A percentile compares a stretch with the other conserved stretches of the same genome.
Evolutionary conservation across 2,113 vertebrate species (phyloP).

Genomic region (Grantiella picta): DNA sequence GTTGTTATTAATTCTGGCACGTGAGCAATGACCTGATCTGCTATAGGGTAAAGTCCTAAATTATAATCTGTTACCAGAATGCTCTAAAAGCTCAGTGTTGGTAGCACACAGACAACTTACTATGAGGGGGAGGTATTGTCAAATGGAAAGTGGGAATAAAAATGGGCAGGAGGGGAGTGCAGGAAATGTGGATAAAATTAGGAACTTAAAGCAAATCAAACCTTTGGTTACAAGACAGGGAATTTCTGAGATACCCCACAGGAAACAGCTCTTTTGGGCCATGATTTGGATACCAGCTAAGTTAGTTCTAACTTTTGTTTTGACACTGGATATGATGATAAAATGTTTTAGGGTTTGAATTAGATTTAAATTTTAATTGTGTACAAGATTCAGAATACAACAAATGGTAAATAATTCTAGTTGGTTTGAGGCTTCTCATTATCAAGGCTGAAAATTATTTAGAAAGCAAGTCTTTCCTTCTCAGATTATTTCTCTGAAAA

Average conservation of each 20-base stretch:
- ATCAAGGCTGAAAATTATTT: neutral
- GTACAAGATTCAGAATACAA: neutral
- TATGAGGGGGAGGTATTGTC: neutral
- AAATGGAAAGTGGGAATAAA: neutral
- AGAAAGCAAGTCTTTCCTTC: neutral
- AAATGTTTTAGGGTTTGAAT: neutral
- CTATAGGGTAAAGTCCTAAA: neutral
- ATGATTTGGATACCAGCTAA: neutral
- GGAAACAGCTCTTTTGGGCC: neutral
- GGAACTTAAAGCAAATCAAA: neutral
- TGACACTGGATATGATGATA: neutral
- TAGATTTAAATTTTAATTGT: neutral
- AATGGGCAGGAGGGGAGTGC: accelerated
- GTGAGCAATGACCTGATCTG: neutral
- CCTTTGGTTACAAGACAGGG: neutral
- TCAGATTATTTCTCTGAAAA: neutral
- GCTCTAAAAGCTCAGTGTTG: neutral
- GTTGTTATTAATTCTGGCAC: neutral
- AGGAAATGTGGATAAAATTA: neutral
- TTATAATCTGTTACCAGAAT: neutral
- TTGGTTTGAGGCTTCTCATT: neutral
- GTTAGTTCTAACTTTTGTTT: neutral
- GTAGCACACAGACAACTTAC: neutral
- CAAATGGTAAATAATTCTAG: neutral
- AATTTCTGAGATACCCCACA: neutral